Conservation (phyloP, 2,797 vertebrate species). For the Varecia variegata region DNA sequence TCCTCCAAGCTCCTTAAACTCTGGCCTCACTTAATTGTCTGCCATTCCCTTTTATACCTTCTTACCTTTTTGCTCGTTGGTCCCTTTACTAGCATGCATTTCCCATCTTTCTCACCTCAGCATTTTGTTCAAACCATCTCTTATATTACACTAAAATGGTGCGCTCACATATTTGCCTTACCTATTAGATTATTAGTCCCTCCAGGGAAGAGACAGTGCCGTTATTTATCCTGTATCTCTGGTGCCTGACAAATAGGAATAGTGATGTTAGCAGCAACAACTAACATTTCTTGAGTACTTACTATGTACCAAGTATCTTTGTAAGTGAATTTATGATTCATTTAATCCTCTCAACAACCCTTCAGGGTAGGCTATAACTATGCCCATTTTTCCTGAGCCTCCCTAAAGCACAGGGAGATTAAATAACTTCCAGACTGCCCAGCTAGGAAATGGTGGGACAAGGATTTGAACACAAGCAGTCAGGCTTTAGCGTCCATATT, state of each 20-base stretch:
- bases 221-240: neutral
- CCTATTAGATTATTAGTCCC: neutral
- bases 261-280: neutral
- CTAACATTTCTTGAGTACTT: neutral
- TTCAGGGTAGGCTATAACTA: neutral
- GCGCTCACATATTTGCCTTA: neutral
- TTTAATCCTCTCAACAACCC: neutral
- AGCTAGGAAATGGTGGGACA: neutral
- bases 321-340: neutral
- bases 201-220: neutral
- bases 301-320: neutral
- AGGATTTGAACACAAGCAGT: neutral
- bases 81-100: neutral
- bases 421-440: neutral
- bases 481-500: neutral
- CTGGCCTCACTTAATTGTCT: neutral
- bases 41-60: neutral
- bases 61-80: neutral
- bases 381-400: neutral
- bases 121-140: neutral
- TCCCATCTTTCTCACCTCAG: neutral
- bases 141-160: neutral
- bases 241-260: neutral
- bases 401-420: neutral
- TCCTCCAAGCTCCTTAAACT: neutral